Conservation (phyloP, 2,888 invertebrate species). For the Rhagonycha lutea region DNA sequence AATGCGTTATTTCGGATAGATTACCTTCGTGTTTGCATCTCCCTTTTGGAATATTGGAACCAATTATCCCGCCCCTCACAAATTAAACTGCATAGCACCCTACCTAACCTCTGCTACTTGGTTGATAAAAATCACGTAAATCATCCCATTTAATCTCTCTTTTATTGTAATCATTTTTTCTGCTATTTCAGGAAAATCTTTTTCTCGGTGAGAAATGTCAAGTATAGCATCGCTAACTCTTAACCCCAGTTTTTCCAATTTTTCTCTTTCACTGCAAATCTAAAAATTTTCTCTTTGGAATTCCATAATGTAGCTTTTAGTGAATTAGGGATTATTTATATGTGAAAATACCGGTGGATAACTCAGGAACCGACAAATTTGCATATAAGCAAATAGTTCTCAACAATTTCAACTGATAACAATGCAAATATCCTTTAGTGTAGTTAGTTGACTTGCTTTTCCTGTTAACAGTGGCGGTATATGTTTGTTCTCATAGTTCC, state of each 20-base stretch:
- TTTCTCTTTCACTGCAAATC: neutral
- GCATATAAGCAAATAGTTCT: slow-evolving; percentile 27
- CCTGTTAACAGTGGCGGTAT: slow-evolving; percentile 5
- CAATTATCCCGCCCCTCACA: neutral
- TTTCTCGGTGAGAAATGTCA: neutral
- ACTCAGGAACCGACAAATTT: slow-evolving; percentile 23
- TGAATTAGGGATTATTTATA: neutral
- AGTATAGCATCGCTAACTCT: neutral
- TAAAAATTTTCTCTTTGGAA: neutral
- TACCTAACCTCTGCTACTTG: neutral
- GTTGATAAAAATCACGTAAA: neutral
- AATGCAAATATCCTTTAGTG: slow-evolving; percentile 27
- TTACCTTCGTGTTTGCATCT: neutral
- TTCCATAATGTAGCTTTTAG: neutral
- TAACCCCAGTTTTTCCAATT: neutral
- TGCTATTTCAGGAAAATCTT: neutral
- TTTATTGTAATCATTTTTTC: neutral
- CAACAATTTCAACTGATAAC: slow-evolving; percentile 28
- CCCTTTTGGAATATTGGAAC: neutral
- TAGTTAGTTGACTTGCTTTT: slow-evolving; percentile 18
- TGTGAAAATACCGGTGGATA: neutral
- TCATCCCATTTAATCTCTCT: neutral
- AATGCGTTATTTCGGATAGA: neutral
- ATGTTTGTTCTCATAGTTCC: slow-evolving; percentile 19
- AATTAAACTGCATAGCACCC: neutral